Evolutionary conservation across 1,140 invertebrate species (phyloP).

Genomic region (Drosophila ficusphila): DNA sequence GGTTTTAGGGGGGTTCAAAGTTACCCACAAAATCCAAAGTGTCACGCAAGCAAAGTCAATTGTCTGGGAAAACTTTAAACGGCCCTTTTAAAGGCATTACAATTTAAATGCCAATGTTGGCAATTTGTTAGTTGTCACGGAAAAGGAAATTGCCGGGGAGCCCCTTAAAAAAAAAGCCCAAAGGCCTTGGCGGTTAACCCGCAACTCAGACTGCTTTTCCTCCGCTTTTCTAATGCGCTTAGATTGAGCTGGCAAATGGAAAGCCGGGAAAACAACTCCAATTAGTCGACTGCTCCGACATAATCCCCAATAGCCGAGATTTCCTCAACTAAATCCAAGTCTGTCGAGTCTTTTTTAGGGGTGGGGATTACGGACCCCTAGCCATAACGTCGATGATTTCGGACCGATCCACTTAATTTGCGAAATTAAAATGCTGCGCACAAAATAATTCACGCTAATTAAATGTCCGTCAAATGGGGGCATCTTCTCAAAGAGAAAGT

Average conservation of each 20-base stretch:
- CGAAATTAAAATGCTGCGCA: slow-evolving; percentile 66
- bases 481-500: not conserved
- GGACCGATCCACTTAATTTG: slow-evolving; percentile 62
- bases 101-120: slow-evolving; percentile 76
- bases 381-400: slow-evolving; percentile 24
- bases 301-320: slow-evolving; percentile 77
- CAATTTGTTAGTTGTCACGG: slow-evolving; percentile 71
- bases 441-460: slow-evolving; percentile 74
- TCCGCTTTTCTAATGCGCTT: slow-evolving; percentile 65
- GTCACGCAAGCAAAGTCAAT: slow-evolving; percentile 76
- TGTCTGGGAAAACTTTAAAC: slow-evolving; percentile 69
- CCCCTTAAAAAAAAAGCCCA: not conserved
- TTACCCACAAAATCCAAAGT: slow-evolving; percentile 42
- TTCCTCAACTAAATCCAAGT: slow-evolving; percentile 32
- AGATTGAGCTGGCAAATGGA: slow-evolving; percentile 32
- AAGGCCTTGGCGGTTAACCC: slow-evolving; percentile 35
- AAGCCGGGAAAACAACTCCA: slow-evolving; percentile 37
- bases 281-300: slow-evolving; percentile 51
- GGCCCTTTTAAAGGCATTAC: slow-evolving; percentile 56
- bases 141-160: not conserved
- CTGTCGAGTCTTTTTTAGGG: not conserved
- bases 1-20: not conserved
- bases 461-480: slow-evolving; percentile 65
- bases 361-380: not conserved
- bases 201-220: slow-evolving; percentile 5